Conservation (phyloP, 1,140 invertebrate species). For the Nebria ingens region DNA sequence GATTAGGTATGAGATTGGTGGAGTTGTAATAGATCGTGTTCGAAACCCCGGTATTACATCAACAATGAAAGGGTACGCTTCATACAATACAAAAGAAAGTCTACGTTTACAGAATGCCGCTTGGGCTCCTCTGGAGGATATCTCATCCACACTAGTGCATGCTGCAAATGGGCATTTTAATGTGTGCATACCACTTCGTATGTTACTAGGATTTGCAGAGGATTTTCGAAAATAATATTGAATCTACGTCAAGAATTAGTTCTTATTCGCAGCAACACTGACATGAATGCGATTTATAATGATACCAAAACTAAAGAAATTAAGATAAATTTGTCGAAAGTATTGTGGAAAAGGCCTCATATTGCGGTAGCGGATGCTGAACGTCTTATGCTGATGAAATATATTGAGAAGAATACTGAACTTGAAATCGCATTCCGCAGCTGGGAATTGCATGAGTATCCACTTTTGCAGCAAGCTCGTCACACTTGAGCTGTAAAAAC, state of each 20-base stretch:
- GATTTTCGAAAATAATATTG: constrained; percentile 13
- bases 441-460: constrained; percentile 28
- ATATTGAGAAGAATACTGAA: constrained; percentile 14
- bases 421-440: constrained; percentile 22
- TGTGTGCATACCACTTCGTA: constrained; percentile 10
- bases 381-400: constrained; percentile 9
- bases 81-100: no score
- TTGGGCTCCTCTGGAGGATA: no score
- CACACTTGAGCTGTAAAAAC: constrained; percentile 23
- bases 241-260: constrained; percentile 11
- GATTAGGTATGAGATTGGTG: no score
- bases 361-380: constrained; percentile 4
- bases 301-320: not conserved
- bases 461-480: constrained; percentile 17
- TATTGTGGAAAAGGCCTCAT: constrained; percentile 11
- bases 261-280: constrained; percentile 4
- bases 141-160: constrained; percentile 15
- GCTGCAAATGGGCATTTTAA: constrained; percentile 12
- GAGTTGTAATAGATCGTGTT: no score
- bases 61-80: no score
- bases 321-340: constrained; percentile 11
- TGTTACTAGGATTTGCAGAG: constrained; percentile 10
- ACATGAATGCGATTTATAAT: constrained; percentile 4
- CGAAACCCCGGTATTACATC: no score
- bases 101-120: no score